Evolutionary conservation across 2,888 invertebrate genomes (phyloP).

Genomic region (Acleris sparsana): DNA sequence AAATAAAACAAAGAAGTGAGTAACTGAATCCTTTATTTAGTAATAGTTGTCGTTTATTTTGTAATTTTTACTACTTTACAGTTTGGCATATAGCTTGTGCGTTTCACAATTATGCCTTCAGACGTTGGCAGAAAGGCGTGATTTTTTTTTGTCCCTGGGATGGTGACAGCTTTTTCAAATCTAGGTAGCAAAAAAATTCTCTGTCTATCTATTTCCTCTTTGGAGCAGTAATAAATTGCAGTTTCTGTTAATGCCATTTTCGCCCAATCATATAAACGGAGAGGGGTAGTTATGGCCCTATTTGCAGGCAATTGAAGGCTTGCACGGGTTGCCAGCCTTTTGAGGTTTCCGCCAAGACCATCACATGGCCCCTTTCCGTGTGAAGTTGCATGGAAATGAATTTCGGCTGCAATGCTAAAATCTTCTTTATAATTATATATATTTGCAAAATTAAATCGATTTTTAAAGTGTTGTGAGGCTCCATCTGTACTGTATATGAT

Average conservation of each 20-base stretch:
- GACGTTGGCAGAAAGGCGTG: conserved; percentile 26
- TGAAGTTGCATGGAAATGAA: conserved; percentile 37
- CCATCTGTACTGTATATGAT: no score
- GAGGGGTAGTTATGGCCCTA: conserved; percentile 30
- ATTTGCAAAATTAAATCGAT: no score
- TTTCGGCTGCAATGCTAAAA: conserved; percentile 36
- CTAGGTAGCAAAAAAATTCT: conserved; percentile 33
- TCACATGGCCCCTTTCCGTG: conserved; percentile 38
- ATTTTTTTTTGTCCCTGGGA: conserved; percentile 12
- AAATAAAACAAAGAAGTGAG: no score
- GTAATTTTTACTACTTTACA: conserved; percentile 12
- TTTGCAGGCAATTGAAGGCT: conserved; percentile 34
- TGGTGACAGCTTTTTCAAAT: conserved; percentile 31
- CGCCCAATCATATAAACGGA: conserved; percentile 37
- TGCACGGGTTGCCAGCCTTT: conserved; percentile 33
- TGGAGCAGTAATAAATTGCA: conserved; percentile 33
- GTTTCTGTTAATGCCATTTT: conserved; percentile 35
- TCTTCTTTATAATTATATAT: conserved; percentile 34
- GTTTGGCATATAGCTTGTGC: conserved; percentile 5
- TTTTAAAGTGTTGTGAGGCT: no score
- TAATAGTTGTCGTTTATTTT: neutral
- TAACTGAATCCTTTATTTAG: no score
- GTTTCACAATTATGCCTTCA: conserved; percentile 5
- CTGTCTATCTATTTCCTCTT: conserved; percentile 32
- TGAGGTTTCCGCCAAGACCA: conserved; percentile 34